A percentile compares a stretch with the other conserved stretches of the same genome.
These are phyloP conservation scores for Scelioninae gen. 1 DNA, from an alignment of 2,888 invertebrate genomes.

Conservation along the genomic window DNA sequence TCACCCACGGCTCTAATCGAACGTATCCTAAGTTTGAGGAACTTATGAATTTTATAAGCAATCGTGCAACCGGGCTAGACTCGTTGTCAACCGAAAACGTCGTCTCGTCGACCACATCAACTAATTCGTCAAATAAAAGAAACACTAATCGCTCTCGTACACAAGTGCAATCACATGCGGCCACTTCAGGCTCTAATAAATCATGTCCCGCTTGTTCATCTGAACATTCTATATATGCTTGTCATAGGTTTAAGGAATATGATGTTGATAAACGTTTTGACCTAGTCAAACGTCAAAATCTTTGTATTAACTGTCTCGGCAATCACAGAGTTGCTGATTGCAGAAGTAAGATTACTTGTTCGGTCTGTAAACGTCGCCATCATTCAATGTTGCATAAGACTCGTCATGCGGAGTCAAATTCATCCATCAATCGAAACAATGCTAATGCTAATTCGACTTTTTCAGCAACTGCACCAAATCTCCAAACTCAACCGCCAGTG, in stretches of 20 bases:
- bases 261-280: slow-evolving; percentile 10
- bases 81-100: background rate
- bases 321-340: no score
- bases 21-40: no score
- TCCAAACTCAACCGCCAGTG: background rate
- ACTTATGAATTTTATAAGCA: no score
- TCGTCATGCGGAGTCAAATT: background rate
- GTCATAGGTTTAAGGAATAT: background rate
- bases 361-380: background rate
- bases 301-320: no score
- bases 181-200: background rate
- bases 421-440: no score
- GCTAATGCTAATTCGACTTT: no score
- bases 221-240: slow-evolving; percentile 9
- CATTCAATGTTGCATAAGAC: background rate
- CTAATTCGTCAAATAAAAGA: no score
- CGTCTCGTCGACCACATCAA: no score
- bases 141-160: no score
- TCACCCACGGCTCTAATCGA: no score
- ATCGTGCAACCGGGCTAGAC: background rate
- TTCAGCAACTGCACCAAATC: background rate
- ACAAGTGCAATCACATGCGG: slow-evolving; percentile 20
- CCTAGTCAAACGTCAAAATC: background rate
- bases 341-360: no score
- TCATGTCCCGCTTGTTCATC: slow-evolving; percentile 18